These are phyloP conservation scores for Arvicanthis niloticus DNA, from an alignment of 2,113 vertebrate species.

Conservation along the genomic window DNA sequence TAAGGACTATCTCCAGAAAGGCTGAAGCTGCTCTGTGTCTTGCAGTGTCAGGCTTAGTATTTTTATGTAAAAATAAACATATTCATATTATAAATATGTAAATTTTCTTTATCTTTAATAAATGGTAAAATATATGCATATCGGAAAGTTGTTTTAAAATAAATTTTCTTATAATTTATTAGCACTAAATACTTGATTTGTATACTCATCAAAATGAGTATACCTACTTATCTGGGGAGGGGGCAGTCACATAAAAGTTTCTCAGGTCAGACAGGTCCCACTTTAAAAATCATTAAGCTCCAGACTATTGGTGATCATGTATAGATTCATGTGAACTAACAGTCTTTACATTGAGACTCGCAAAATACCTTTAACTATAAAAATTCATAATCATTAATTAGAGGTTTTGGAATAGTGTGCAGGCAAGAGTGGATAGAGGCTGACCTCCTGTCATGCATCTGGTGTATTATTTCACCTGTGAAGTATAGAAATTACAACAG, in stretches of 20 bases:
- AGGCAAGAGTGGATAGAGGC: background rate
- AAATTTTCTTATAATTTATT: background rate
- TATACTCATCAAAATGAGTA: background rate
- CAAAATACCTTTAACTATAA: constrained; percentile 14
- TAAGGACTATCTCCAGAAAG: background rate
- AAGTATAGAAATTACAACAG: constrained; percentile 1
- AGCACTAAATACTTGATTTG: background rate
- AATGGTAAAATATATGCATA: background rate
- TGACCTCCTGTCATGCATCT: background rate
- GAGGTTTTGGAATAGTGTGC: background rate
- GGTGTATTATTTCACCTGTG: background rate
- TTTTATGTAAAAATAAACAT: background rate
- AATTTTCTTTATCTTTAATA: background rate
- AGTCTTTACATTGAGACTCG: constrained; percentile 33
- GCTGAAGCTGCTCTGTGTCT: background rate
- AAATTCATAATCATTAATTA: constrained; percentile 53
- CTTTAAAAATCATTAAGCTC: background rate
- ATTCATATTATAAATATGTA: background rate
- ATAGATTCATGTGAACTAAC: background rate
- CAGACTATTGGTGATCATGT: background rate
- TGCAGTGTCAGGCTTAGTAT: background rate
- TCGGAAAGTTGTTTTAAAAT: background rate
- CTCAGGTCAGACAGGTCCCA: background rate
- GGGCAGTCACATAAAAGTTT: background rate
- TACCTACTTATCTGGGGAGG: background rate